A percentile compares a stretch with the other conserved stretches of the same genome.
Conservation (phyloP, 2,113 vertebrate genomes). For the Oxygymnocypris stewartii region DNA sequence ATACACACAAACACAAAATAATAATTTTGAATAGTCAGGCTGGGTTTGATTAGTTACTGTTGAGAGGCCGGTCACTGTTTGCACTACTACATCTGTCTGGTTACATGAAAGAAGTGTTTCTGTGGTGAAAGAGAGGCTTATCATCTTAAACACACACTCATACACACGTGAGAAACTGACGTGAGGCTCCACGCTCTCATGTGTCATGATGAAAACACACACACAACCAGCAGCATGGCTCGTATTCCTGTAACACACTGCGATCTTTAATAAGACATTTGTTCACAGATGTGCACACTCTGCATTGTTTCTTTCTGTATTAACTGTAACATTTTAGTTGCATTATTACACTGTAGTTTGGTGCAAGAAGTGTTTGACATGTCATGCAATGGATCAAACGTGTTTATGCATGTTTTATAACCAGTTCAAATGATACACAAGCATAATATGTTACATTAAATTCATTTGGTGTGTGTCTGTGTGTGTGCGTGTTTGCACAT, state of each 20-base stretch:
- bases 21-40: background rate
- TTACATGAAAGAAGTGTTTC: background rate
- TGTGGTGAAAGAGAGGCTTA: background rate
- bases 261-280: background rate
- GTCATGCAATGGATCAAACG: background rate
- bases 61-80: background rate
- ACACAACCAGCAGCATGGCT: background rate
- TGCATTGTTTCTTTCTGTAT: background rate
- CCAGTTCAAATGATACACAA: background rate
- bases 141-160: constrained; percentile 10
- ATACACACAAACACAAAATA: background rate
- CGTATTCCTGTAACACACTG: background rate
- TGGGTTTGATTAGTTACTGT: background rate
- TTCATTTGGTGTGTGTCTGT: background rate
- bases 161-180: background rate
- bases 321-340: background rate
- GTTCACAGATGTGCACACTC: background rate
- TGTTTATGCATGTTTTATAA: background rate
- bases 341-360: background rate
- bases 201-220: background rate
- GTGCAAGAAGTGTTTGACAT: background rate
- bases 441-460: background rate
- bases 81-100: background rate
- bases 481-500: background rate
- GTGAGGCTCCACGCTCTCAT: background rate